Percentiles rank a stretch among this genome's conserved stretches.
phyloP scores from a whole-genome alignment of 2,113 vertebrate species.

The Catharus fuscescens region DNA sequence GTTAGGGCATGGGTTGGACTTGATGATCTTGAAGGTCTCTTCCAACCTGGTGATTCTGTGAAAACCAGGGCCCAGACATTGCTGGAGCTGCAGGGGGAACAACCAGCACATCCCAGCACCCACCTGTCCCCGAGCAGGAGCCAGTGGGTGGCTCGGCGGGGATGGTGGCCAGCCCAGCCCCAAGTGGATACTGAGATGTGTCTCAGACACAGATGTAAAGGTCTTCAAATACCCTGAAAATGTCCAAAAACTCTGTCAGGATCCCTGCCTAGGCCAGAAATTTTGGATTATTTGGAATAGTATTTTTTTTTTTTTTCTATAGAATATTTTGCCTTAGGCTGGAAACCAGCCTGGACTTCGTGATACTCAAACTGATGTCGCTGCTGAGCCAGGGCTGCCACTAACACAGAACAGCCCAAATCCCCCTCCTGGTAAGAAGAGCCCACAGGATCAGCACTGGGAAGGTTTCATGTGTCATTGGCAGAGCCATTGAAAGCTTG shows the following conservation, averaged over 20 bases:
- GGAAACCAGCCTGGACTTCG: neutral
- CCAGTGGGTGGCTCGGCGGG: neutral
- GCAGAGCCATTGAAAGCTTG: neutral
- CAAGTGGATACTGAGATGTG: neutral
- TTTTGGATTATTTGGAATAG: neutral
- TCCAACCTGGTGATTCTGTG: no score
- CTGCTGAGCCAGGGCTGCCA: neutral
- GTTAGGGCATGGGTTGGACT: no score
- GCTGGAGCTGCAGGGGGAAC: neutral
- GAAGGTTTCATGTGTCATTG: neutral
- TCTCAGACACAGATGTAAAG: neutral
- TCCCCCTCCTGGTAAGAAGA: neutral
- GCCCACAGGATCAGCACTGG: neutral
- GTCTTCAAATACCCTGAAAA: neutral
- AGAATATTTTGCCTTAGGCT: neutral
- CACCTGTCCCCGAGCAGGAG: rapidly evolving
- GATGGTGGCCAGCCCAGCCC: neutral
- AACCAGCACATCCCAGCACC: neutral
- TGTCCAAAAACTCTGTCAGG: neutral
- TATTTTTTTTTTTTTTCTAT: rapidly evolving
- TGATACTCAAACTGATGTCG: neutral
- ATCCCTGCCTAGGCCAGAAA: neutral
- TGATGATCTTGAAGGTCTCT: no score
- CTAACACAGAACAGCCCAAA: neutral
- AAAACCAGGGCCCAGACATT: neutral